Evolutionary conservation across 2,888 invertebrate genomes (phyloP), one percentile per base, ranked within the genome.

Genomic region (Archips xylosteana): DNA sequence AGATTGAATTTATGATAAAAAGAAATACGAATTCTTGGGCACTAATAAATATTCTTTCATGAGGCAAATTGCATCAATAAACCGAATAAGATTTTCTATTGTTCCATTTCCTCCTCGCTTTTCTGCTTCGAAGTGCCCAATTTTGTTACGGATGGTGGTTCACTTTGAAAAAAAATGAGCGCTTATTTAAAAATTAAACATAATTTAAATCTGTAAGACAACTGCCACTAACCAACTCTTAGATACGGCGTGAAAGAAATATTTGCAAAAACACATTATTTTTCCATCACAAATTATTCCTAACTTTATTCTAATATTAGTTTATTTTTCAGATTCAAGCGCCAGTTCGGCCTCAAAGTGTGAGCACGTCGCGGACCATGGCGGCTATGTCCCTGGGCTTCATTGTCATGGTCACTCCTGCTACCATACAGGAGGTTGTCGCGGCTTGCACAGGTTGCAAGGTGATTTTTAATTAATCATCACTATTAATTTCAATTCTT

Each of bases 321-420:
- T 15, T 15, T 51, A 4, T 36, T 5, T 70, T 70, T n/a, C 85
- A 92, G 87, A 89, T 93, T 60, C 94, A 89, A 80, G 86, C 89
- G 3, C 92, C 92, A 54, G 96, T 96, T 8, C 82, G 97, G 81
- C 96, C 97, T 71, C 95, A 97, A 82, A 97, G 97, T 84, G 97
- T 97, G 65, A 96, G 96, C 79, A 97, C 97, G 15, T 97, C 98
- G 57, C 95, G 98, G 81, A 97, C 98, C 77, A 98, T 98, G 98
- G 98, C 98, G 0, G 98, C 98, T 67, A 98, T 98, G 96, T 98
- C 98, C 75, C 94, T 98, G 84, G 97, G 97, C 74, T 98, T 98
- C 94, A 98, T 98, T 85, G 98, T 98, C 74, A 96, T 98, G 95
- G 98, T 98, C 78, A 98, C 98, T 75, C 98, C 98, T 60, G 98